Evolutionary conservation across 1,140 invertebrate species (phyloP).

Genomic region (Diachasmimorpha longicaudata): DNA sequence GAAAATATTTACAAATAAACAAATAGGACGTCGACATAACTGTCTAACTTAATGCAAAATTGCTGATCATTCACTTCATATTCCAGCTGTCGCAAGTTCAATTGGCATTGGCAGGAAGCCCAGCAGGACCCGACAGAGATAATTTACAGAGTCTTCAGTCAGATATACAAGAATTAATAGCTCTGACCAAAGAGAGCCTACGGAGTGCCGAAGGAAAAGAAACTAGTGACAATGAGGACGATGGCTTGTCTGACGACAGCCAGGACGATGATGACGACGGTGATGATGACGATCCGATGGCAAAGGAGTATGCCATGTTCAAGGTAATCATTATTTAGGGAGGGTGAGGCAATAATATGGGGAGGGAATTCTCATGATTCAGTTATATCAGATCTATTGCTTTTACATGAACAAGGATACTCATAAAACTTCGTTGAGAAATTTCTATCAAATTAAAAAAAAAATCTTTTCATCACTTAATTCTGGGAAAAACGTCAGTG

Average conservation of each 20-base stretch:
- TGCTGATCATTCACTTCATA: no score
- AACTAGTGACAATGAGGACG: conserved; percentile 22
- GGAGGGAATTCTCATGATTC: no score
- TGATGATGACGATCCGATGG: conserved; percentile 57
- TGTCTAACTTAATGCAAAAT: no score
- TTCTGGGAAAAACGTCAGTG: neutral
- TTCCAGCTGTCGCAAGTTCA: conserved; percentile 68
- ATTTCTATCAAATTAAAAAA: no score
- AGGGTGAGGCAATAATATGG: no score
- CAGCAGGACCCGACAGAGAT: conserved; percentile 63
- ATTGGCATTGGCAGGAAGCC: conserved; percentile 61
- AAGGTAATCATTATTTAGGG: conserved; percentile 63
- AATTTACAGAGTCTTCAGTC: conserved; percentile 67
- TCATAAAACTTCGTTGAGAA: no score
- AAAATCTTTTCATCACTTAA: no score
- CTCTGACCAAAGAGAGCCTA: conserved; percentile 68
- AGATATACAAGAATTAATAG: conserved; percentile 71
- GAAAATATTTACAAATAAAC: no score
- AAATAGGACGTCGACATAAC: no score
- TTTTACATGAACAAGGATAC: no score
- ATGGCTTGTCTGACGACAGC: conserved; percentile 18
- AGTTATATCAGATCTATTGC: no score
- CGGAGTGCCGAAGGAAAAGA: conserved; percentile 44
- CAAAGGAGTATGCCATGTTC: conserved; percentile 74
- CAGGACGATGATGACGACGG: conserved; percentile 29